Evolutionary conservation across 2,797 vertebrate species (phyloP).

Genomic region (Naso thynnoides): DNA sequence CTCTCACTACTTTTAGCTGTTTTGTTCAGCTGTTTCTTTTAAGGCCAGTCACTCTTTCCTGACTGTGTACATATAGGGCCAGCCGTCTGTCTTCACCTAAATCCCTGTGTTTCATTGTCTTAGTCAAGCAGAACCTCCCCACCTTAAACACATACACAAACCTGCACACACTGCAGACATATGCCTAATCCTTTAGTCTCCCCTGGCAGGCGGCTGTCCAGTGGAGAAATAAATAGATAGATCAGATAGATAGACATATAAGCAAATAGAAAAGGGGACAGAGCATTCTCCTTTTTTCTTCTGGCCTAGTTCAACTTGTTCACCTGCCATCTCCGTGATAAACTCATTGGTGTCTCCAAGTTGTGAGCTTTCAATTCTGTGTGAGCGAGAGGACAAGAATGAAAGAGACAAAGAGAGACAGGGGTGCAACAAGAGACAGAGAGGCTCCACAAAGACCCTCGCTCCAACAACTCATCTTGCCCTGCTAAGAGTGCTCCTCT

Average conservation of each 20-base stretch:
- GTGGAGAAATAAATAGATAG: slow-evolving; percentile 64
- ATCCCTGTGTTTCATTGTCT: slow-evolving; percentile 47
- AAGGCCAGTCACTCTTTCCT: slow-evolving; percentile 40
- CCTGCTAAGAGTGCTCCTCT: slow-evolving; percentile 63
- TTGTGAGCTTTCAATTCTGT: slow-evolving; percentile 29
- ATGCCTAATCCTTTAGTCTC: slow-evolving; percentile 49
- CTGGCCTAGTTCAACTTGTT: slow-evolving; percentile 49
- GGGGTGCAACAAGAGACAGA: slow-evolving; percentile 46
- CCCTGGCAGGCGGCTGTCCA: slow-evolving; percentile 31
- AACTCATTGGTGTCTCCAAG: slow-evolving; percentile 30
- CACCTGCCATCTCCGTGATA: slow-evolving; percentile 41
- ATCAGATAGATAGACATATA: slow-evolving; percentile 35
- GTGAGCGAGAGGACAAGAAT: slow-evolving; percentile 15
- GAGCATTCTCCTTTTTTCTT: slow-evolving; percentile 41
- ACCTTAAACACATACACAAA: slow-evolving; percentile 70
- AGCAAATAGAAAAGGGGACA: slow-evolving; percentile 47
- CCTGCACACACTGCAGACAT: slow-evolving; percentile 50
- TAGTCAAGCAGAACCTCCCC: slow-evolving; percentile 59
- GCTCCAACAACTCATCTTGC: slow-evolving; percentile 57
- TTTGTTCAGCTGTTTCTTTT: slow-evolving; percentile 30
- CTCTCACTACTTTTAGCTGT: slow-evolving; percentile 60
- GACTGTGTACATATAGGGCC: slow-evolving; percentile 46
- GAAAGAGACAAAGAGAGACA: slow-evolving; percentile 31
- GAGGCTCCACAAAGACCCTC: slow-evolving; percentile 61
- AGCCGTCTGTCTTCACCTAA: slow-evolving; percentile 60